Conservation (phyloP, 2,797 vertebrate species). For the Chelon auratus region DNA sequence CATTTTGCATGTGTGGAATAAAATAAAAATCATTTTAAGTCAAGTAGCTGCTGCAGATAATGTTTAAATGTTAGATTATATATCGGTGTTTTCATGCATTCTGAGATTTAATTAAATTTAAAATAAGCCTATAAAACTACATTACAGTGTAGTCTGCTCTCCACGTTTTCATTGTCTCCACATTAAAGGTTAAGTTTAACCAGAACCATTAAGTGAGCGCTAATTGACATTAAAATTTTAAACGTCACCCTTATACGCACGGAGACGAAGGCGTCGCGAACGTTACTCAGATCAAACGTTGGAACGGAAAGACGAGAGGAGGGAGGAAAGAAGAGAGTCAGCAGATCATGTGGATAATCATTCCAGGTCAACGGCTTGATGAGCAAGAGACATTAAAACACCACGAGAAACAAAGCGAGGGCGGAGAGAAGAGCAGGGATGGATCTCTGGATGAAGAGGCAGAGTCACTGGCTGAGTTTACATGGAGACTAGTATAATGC, state of each 20-base stretch:
- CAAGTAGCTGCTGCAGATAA: too few species aligned
- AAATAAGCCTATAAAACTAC: too few species aligned
- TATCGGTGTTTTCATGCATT: too few species aligned
- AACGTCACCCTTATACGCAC: conserved; percentile 27
- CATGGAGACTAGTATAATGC: too few species aligned
- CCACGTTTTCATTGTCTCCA: neutral
- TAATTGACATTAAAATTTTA: conserved; percentile 22
- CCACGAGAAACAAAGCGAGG: conserved; percentile 22
- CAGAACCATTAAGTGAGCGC: conserved; percentile 7
- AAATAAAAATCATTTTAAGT: too few species aligned
- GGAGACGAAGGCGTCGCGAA: conserved; percentile 36
- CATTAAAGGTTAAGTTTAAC: conserved; percentile 23
- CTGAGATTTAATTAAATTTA: too few species aligned
- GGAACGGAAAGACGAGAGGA: neutral
- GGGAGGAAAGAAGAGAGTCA: conserved; percentile 12
- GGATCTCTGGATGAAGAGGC: conserved; percentile 6
- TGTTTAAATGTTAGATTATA: too few species aligned
- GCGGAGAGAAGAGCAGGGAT: conserved; percentile 19
- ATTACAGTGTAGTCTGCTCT: neutral
- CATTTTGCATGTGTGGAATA: too few species aligned
- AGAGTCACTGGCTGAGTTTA: neutral
- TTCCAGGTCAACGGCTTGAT: conserved; percentile 68
- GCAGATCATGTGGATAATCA: conserved; percentile 68
- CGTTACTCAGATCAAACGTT: conserved; percentile 29
- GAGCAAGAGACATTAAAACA: conserved; percentile 60